phyloP scores from a whole-genome alignment of 2,888 invertebrate species.

The Hoplodrina blanda region DNA sequence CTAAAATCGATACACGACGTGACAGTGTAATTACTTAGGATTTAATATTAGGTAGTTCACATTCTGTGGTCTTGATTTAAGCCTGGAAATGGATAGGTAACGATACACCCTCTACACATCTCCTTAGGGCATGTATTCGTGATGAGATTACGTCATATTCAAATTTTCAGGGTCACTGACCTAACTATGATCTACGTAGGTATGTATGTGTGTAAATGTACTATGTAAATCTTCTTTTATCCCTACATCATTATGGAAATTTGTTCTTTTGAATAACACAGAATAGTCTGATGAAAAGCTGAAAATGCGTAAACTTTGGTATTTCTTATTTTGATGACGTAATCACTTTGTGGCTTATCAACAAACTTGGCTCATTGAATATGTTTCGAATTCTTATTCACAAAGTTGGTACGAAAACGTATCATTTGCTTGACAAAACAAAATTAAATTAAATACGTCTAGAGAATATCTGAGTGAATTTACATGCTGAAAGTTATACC shows the following conservation, averaged over 20 bases:
- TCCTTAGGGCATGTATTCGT: background rate
- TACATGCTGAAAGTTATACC: background rate
- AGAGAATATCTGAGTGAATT: background rate
- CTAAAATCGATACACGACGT: too few species aligned
- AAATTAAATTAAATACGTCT: conserved; percentile 12
- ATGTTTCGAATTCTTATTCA: conserved; percentile 35
- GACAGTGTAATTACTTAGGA: too few species aligned
- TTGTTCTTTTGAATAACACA: conserved; percentile 57
- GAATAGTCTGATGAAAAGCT: conserved; percentile 42
- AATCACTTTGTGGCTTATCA: conserved; percentile 45
- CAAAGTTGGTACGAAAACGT: conserved; percentile 14
- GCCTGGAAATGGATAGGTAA: too few species aligned
- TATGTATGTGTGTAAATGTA: conserved; percentile 13
- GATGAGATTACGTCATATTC: background rate
- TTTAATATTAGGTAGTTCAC: too few species aligned
- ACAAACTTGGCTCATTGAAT: conserved; percentile 52
- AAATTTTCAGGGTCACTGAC: conserved; percentile 4
- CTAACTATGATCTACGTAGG: conserved; percentile 9
- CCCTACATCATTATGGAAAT: conserved; percentile 51
- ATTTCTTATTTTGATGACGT: conserved; percentile 57
- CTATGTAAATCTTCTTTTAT: conserved; percentile 38
- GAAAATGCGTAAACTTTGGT: conserved; percentile 57
- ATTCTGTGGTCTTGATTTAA: too few species aligned
- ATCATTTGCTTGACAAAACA: conserved; percentile 27
- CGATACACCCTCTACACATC: background rate